Evolutionary conservation across 2,888 invertebrate species (phyloP), one percentile per base, ranked within the genome.

Genomic region (Mesorhabditis spiculigera): DNA sequence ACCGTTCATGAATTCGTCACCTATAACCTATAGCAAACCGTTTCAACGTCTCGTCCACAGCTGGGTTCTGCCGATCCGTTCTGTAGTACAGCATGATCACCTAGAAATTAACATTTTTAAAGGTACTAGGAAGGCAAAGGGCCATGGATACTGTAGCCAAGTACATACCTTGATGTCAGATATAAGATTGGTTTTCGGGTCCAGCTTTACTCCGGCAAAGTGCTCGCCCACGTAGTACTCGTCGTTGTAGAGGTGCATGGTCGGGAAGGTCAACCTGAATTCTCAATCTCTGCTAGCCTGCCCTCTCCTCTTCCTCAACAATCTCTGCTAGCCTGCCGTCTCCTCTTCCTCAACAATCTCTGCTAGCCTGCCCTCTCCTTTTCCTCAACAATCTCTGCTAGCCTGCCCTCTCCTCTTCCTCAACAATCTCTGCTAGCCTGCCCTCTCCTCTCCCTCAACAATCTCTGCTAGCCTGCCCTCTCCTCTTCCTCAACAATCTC

Each of bases 181-280:
- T 6, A 50, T 50, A 6, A 78, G 73, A 70, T 78, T 77, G 5
- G 81, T 79, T 28, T 75, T 75, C 43, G 72, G 69, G 70, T 80
- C 78, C 45, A 81, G 75, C 65, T 78, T 67, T 6, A 81, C 81
- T 0, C 81, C 81, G 5, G 78, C 79, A 65, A 81, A 81, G 69
- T 81, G 80, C 65, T 81, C 81, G n/a, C 80, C 81, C 45, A 81
- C 81, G 66, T 81, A 81, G 74, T 78, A 80, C 65, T 81, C 81
- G 72, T 81, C 81, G 66, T 81, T 80, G 72, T 80, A 81, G n/a
- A 81, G 66, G 70, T 79, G 80, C 79, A 81, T 80, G n/a, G 80
- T 81, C 4, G 81, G 81, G 66, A 75, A 81, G 28, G 81, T 80
- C 43, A 81, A 69, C 3, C 81, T 76, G 69, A 81, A 80, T 66